These are phyloP conservation scores for Aphaenogaster ashmeadi DNA, from an alignment of 1,140 invertebrate genomes.

Conservation along the genomic window DNA sequence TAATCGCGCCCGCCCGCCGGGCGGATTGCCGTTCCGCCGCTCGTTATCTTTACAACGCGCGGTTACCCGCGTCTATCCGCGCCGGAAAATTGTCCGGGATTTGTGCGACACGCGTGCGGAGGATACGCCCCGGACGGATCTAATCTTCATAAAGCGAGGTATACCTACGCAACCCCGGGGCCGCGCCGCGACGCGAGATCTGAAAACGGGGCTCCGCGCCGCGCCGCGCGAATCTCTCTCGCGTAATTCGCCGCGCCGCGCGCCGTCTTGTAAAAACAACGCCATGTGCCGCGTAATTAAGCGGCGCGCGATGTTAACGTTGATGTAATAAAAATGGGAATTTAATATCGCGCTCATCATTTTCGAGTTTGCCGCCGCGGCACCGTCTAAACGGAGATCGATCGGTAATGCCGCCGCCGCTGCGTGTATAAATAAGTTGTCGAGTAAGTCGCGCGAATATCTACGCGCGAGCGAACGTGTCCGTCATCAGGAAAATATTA, in stretches of 20 bases:
- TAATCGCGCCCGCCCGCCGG: slow-evolving; percentile 1
- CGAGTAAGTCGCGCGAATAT: slow-evolving; percentile 40
- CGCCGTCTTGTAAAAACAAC: slow-evolving; percentile 54
- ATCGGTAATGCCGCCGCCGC: slow-evolving; percentile 3
- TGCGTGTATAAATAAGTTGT: slow-evolving; percentile 51
- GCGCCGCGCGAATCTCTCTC: neutral
- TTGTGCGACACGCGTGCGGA: slow-evolving; percentile 10
- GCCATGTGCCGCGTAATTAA: slow-evolving; percentile 59
- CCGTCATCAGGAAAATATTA: neutral
- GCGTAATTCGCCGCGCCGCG: neutral
- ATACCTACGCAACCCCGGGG: too few relatives aligned
- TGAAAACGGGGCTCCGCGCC: slow-evolving; percentile 15
- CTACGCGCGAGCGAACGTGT: too few relatives aligned
- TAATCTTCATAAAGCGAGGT: slow-evolving; percentile 65
- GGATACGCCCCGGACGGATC: slow-evolving; percentile 35
- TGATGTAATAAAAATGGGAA: slow-evolving; percentile 65
- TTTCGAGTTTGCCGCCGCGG: slow-evolving; percentile 49
- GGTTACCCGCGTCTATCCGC: slow-evolving; percentile 10
- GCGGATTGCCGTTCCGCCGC: slow-evolving; percentile 11
- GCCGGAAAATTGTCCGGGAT: slow-evolving; percentile 26
- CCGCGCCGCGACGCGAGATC: neutral
- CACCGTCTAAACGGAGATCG: slow-evolving; percentile 30
- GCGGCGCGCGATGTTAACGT: slow-evolving; percentile 57
- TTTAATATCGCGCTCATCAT: slow-evolving; percentile 63
- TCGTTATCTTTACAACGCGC: slow-evolving; percentile 38